phyloP scores from a whole-genome alignment of 2,888 invertebrate genomes.

The Habrosyne pyritoides region DNA sequence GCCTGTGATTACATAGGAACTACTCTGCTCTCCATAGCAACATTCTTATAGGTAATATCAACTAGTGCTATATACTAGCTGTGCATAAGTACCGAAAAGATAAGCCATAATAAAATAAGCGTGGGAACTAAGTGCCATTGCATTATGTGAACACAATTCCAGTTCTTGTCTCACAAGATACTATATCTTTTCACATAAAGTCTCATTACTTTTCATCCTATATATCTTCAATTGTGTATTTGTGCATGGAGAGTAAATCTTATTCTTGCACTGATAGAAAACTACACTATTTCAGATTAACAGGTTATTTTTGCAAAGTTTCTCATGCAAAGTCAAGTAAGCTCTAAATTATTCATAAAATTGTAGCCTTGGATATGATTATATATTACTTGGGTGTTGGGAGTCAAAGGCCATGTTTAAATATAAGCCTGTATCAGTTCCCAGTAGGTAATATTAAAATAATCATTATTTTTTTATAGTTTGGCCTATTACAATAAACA shows the following conservation, averaged over 20 bases:
- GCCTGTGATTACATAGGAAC: conserved; percentile 15
- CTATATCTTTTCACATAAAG: neutral
- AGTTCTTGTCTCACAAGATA: neutral
- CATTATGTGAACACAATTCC: neutral
- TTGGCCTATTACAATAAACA: neutral
- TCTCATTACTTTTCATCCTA: too few species aligned
- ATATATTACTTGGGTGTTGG: neutral
- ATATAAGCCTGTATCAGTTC: neutral
- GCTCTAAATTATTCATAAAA: neutral
- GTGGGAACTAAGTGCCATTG: neutral
- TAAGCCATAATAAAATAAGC: neutral
- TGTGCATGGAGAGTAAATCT: too few species aligned
- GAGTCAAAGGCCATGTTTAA: conserved; percentile 3
- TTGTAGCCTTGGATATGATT: neutral
- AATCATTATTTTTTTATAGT: neutral
- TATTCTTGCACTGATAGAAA: too few species aligned
- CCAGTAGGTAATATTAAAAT: neutral
- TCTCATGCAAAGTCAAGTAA: too few species aligned
- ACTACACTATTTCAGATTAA: too few species aligned
- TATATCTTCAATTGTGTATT: too few species aligned
- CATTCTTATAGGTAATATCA: neutral
- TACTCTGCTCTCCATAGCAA: neutral
- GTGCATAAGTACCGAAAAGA: neutral
- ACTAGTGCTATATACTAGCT: too few species aligned
- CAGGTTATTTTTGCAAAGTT: too few species aligned